These are phyloP conservation scores for Nomada ferruginata DNA, from an alignment of 2,888 invertebrate genomes.

Conservation along the genomic window DNA sequence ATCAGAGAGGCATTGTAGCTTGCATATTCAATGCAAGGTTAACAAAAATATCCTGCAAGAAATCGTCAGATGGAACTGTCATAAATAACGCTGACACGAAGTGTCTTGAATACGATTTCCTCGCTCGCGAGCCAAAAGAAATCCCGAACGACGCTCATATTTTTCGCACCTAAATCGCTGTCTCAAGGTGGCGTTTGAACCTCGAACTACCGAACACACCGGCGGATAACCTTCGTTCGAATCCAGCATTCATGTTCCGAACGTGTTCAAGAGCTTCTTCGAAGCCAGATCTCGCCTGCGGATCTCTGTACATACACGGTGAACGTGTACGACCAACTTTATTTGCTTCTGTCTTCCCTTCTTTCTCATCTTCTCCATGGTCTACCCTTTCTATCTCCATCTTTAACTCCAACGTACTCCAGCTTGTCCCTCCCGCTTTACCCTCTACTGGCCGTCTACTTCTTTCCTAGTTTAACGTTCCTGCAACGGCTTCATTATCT, in stretches of 20 bases:
- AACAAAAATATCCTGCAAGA: background rate
- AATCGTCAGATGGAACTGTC: background rate
- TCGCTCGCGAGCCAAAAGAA: background rate
- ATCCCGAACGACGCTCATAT: slow-evolving; percentile 2
- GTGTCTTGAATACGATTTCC: slow-evolving; percentile 24
- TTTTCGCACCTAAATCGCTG: slow-evolving; percentile 22
- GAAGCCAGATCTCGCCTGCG: slow-evolving; percentile 37
- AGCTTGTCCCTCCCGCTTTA: background rate
- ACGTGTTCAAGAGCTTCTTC: slow-evolving; percentile 23
- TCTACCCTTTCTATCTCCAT: background rate
- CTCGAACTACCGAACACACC: background rate
- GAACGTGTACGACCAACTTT: background rate
- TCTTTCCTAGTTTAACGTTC: background rate
- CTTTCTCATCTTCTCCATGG: background rate
- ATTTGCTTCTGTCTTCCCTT: background rate
- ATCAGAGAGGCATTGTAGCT: no score
- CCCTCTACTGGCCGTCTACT: background rate
- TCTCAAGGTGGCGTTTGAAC: slow-evolving; percentile 13
- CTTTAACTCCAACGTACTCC: background rate
- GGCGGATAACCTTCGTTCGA: slow-evolving; percentile 28
- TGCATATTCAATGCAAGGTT: background rate
- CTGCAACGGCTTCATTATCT: slow-evolving; percentile 12
- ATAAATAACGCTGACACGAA: slow-evolving; percentile 37
- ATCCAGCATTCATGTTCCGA: slow-evolving; percentile 42
- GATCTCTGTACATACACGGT: slow-evolving; percentile 3